Base-by-base conservation (phyloP, 2,113 vertebrate genomes). In the Melanerpes formicivorus region DNA sequence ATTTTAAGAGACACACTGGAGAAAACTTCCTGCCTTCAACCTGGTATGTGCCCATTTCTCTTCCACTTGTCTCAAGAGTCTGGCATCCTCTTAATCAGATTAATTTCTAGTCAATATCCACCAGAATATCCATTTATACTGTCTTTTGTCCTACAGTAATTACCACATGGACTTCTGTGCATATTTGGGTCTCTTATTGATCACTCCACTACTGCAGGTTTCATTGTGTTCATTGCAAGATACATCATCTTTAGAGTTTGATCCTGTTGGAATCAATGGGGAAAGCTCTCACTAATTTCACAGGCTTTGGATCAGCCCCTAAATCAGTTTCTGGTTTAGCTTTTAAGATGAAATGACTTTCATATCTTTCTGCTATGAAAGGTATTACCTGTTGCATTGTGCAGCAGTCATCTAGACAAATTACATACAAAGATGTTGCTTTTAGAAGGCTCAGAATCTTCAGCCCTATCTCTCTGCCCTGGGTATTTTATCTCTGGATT, bases 101-200 rank as follows among this genome's bases (percentile, higher is more conserved):
- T 0, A 88, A 92, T 90, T 93, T 76, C n/a, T 50, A 54, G 69
- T 86, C 87, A 85, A 88, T 87, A 87, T n/a, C 40, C 58, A 83
- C 46, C 83, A 80, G 91, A 90, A 83, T 70, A 78, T 5, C 32
- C 44, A 85, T 90, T 85, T 46, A 50, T 34, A 54, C 25, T 77
- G 22, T n/a, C 81, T 71, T 93, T 89, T 94, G 48, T 92, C 58
- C 89, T 75, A 65, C 23, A 40, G 34, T 88, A 85, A 72, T 88
- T 80, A 72, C 52, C 72, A 44, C 25, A 74, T 5, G 3, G 56
- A 46, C n/a, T 19, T 75, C 75, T 67, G 48, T 27, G 44, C 14
- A 19, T 67, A 60, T 80, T 71, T 91, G 37, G 62, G 56, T 60
- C 29, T 77, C 9, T 21, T 56, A 80, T 44, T 71, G 64, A 87